These are phyloP conservation scores for Cyanistes caeruleus DNA, from an alignment of 2,113 vertebrate genomes.

Conservation along the genomic window DNA sequence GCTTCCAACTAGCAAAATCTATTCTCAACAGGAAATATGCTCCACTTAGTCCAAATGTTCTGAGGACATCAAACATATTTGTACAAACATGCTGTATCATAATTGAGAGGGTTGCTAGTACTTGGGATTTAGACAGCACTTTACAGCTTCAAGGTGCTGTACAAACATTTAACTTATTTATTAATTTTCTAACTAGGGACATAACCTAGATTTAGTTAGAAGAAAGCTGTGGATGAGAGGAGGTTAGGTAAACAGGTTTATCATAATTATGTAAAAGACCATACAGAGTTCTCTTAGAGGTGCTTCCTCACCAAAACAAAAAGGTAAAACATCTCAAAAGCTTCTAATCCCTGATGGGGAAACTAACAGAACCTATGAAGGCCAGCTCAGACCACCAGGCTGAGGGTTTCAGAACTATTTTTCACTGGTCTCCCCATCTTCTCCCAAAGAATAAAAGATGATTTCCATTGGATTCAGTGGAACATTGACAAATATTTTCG, in stretches of 20 bases:
- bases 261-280: neutral
- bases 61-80: conserved; percentile 15
- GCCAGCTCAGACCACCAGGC: neutral
- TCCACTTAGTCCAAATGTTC: conserved; percentile 26
- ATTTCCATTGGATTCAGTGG: neutral
- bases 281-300: neutral
- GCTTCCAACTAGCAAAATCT: conserved; percentile 29
- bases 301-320: neutral
- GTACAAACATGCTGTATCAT: conserved; percentile 9
- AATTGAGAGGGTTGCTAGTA: conserved; percentile 14
- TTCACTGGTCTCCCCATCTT: neutral
- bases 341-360: neutral
- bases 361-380: fast-evolving
- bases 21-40: conserved; percentile 34
- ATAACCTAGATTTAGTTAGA: conserved; percentile 53
- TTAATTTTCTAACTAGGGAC: conserved; percentile 57
- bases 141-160: conserved; percentile 54
- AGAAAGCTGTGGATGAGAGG: neutral
- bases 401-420: neutral
- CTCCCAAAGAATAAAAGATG: neutral
- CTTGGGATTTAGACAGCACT: conserved; percentile 19
- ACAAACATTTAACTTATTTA: conserved; percentile 59
- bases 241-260: neutral
- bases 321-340: neutral
- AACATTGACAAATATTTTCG: neutral